These are phyloP conservation scores for Sciaenops ocellatus DNA, from an alignment of 2,797 vertebrate genomes.

Conservation along the genomic window DNA sequence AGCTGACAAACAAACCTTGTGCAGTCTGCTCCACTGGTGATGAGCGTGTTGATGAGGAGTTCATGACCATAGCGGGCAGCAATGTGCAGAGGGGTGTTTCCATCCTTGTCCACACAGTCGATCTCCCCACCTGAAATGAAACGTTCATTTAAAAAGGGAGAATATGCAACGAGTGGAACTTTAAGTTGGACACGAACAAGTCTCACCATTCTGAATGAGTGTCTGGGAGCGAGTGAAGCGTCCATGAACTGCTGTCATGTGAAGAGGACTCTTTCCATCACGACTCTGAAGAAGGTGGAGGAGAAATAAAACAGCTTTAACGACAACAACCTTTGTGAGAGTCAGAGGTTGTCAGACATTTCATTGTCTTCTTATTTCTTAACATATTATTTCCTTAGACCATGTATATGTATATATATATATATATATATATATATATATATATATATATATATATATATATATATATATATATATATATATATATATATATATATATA, in stretches of 20 bases:
- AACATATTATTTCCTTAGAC: not conserved
- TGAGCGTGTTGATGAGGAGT: slow-evolving; percentile 96
- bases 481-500: too few species aligned
- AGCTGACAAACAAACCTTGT: slow-evolving; percentile 85
- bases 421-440: too few species aligned
- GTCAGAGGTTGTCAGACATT: not conserved
- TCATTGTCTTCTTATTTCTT: not conserved
- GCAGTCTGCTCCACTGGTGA: slow-evolving; percentile 95
- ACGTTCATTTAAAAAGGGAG: rapidly evolving
- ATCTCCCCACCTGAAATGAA: slow-evolving; percentile 92
- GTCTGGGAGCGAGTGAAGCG: slow-evolving; percentile 97
- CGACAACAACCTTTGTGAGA: not conserved
- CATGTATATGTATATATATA: too few species aligned
- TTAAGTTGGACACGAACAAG: not conserved
- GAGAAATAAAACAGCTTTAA: not conserved
- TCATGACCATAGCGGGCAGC: slow-evolving; percentile 96
- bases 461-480: too few species aligned
- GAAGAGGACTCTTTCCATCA: slow-evolving; percentile 96
- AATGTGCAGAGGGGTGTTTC: slow-evolving; percentile 96
- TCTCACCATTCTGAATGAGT: slow-evolving; percentile 96
- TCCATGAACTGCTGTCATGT: slow-evolving; percentile 97
- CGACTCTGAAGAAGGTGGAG: slow-evolving; percentile 87
- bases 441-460: too few species aligned
- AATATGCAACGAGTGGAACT: rapidly evolving
- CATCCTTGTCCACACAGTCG: slow-evolving; percentile 96